Evolutionary conservation across 2,888 invertebrate species (phyloP), one percentile per base, ranked within the genome.

Genomic region (Halictus quadricinctus): DNA sequence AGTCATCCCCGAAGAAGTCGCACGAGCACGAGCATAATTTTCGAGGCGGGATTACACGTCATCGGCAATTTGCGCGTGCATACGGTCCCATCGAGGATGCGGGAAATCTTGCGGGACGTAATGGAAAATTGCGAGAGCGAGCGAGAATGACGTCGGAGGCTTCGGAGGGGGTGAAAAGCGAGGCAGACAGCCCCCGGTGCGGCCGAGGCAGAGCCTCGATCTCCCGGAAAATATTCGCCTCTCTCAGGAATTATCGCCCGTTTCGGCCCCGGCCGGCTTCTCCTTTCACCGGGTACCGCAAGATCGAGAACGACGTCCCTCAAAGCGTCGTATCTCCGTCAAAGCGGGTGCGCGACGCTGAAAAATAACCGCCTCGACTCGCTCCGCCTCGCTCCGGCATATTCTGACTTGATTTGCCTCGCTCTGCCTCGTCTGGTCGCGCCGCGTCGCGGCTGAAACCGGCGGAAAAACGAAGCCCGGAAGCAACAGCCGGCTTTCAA

Each of bases 21-120:
- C 72, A 29, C 29, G 29, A 29, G 25, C 54, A 21, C 54, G 21
- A 54, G 54, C 60, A 60, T 82, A 88, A 88, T 81, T 88, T 79
- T 73, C 75, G 64, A 58, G 60, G 18, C 41, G 54, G 25, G 58
- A 76, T 60, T 75, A 82, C 76, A 69, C 79, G 83, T 82, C 88
- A 81, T 80, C 58, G 66, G 36, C 66, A 15, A 64, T 64, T 64
- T 64, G 66, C 66, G 36, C 36, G 29, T 91, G 87, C 84, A 81
- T 85, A 85, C 80, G 70, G 76, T 8, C 74, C 72, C 79, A 36
- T 69, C 82, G 86, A 87, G 89, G 81, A 90, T 81, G 86, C 87
- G 88, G 83, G 86, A 88, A 86, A 88, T 90, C 88, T 90, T 90
- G 83, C 84, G 88, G 88, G 78, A 75, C 83, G 75, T 90, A 90